Evolutionary conservation across 2,888 invertebrate species (phyloP).

Genomic region (Dendrolimus pini): DNA sequence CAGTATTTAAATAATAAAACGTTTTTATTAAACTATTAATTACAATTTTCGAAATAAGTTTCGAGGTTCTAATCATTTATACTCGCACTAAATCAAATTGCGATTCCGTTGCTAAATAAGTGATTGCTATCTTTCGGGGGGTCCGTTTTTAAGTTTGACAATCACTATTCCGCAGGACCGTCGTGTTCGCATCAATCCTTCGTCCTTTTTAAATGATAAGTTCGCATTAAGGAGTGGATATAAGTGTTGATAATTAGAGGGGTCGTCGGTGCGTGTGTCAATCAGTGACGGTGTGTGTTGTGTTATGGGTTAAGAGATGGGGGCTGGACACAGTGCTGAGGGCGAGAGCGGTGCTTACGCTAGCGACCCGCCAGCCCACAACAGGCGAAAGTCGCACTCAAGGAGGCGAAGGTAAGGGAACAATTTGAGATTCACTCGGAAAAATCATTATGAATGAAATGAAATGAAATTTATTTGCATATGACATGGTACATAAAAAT

Average conservation of each 20-base stretch:
- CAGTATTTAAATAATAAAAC: neutral
- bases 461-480: too few species aligned
- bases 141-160: neutral
- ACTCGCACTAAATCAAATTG: neutral
- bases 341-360: slow-evolving; percentile 65
- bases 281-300: slow-evolving; percentile 64
- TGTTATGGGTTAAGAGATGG: slow-evolving; percentile 69
- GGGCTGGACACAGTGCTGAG: slow-evolving; percentile 72
- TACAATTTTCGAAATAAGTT: neutral
- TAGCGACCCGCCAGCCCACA: slow-evolving; percentile 67
- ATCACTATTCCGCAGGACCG: neutral
- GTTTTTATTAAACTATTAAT: neutral
- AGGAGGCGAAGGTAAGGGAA: slow-evolving; percentile 63
- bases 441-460: too few species aligned
- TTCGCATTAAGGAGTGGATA: slow-evolving; percentile 6
- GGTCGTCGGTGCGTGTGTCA: slow-evolving; percentile 53
- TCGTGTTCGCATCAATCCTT: neutral
- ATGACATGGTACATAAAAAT: too few species aligned
- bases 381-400: slow-evolving; percentile 51
- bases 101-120: neutral
- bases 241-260: slow-evolving; percentile 20
- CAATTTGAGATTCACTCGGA: neutral
- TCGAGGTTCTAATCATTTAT: neutral
- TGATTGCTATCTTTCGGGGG: neutral
- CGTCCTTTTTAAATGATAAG: slow-evolving; percentile 4